Evolutionary conservation across 2,113 vertebrate species (phyloP).

Genomic region (Stigmatopora argus): DNA sequence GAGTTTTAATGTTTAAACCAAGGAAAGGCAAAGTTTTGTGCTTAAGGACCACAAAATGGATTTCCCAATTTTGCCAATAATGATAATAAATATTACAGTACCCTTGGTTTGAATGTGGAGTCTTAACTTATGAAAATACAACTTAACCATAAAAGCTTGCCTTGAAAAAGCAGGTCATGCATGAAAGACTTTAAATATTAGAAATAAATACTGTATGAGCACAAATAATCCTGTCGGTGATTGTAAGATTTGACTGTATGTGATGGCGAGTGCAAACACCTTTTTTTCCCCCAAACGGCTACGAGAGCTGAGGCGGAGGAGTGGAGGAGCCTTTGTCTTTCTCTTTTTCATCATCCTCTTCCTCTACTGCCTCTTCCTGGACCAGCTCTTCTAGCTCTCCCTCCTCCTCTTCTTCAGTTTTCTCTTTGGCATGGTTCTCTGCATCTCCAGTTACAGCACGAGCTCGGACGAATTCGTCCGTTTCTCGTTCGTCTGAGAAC

Average conservation of each 20-base stretch:
- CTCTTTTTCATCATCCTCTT: constrained; percentile 13
- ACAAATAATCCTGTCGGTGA: constrained; percentile 6
- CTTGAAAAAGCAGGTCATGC: neutral
- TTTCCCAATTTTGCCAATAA: neutral
- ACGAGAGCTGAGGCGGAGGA: constrained; percentile 21
- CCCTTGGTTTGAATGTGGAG: neutral
- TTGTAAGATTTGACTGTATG: constrained; percentile 9
- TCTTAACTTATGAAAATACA: neutral
- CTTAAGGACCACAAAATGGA: neutral
- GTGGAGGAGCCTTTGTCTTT: neutral
- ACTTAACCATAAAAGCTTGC: neutral
- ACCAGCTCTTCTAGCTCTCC: neutral
- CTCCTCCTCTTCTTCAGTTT: neutral
- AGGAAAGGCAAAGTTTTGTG: neutral
- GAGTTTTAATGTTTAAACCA: neutral
- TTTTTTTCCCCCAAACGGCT: constrained; percentile 15
- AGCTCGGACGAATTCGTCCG: constrained; percentile 13
- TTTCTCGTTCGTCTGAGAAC: constrained; percentile 48
- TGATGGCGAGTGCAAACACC: constrained; percentile 8
- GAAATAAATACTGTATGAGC: neutral
- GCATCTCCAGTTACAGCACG: constrained; percentile 13
- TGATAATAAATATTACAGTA: too few relatives aligned
- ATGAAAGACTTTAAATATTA: neutral
- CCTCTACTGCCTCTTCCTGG: neutral
- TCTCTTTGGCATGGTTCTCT: constrained; percentile 22